Percentiles rank a stretch among this genome's conserved stretches.
phyloP scores from a whole-genome alignment of 37 sponge, comb jelly and placozoan species.

The Theonella swinhoei region DNA sequence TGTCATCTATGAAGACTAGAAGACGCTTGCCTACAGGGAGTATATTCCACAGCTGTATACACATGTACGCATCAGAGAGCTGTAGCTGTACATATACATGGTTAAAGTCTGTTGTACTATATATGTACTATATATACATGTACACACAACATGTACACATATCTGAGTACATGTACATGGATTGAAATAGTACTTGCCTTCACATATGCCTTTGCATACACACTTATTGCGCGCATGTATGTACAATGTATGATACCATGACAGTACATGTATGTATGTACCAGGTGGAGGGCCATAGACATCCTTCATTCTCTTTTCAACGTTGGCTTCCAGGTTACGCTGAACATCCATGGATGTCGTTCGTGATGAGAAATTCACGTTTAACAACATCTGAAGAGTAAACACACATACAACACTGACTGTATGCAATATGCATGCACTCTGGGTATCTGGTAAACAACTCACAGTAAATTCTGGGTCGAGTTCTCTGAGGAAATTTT shows the following conservation, averaged over 20 bases:
- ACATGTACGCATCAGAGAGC: no score
- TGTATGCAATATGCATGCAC: not conserved
- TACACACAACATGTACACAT: no score
- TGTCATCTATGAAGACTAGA: slow-evolving; percentile 96
- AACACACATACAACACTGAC: not conserved
- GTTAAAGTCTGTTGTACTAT: no score
- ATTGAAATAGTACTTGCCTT: not conserved
- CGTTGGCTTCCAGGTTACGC: slow-evolving; percentile 94
- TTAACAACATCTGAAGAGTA: slow-evolving; percentile 75
- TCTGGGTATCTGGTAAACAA: not conserved
- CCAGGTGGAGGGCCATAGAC: slow-evolving; percentile 96
- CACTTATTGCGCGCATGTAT: no score
- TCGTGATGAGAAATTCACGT: slow-evolving; percentile 98
- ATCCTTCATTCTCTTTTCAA: slow-evolving; percentile 98
- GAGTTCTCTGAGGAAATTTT: slow-evolving; percentile 86
- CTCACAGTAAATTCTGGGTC: slow-evolving; percentile 82
- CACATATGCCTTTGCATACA: no score
- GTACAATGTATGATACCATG: no score
- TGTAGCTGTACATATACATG: no score
- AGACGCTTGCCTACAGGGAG: slow-evolving; percentile 80
- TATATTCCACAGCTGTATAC: no score
- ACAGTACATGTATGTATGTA: not conserved
- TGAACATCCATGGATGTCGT: slow-evolving; percentile 99
- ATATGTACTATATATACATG: no score
- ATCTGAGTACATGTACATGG: not conserved